phyloP scores from a whole-genome alignment of 1,140 invertebrate genomes.

The Ganaspis sp. region DNA sequence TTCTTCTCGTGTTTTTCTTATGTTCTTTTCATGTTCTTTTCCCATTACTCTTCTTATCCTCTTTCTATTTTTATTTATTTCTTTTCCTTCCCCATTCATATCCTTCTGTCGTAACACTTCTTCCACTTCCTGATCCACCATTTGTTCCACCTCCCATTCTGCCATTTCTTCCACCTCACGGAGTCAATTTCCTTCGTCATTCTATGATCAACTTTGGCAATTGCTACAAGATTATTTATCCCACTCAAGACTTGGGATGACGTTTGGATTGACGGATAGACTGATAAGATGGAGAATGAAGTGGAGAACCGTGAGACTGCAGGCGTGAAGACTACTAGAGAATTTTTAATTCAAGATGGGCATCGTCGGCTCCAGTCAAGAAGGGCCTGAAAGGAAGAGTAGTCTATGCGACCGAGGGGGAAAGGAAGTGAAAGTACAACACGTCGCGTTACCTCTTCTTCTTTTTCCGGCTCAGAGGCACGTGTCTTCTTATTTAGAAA shows the following conservation, averaged over 20 bases:
- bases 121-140: conserved; percentile 21
- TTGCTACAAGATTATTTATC: conserved; percentile 49
- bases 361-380: conserved; percentile 63
- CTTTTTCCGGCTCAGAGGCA: background rate
- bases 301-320: background rate
- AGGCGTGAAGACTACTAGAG: conserved; percentile 36
- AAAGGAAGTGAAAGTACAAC: conserved; percentile 76
- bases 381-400: conserved; percentile 77
- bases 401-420: conserved; percentile 73
- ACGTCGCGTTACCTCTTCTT: conserved; percentile 57
- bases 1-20: too few species aligned
- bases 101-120: too few species aligned
- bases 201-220: background rate
- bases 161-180: conserved; percentile 31
- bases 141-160: conserved; percentile 32
- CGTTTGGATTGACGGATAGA: conserved; percentile 34
- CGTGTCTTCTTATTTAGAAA: conserved; percentile 36
- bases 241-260: conserved; percentile 46
- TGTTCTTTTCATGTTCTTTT: too few species aligned
- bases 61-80: too few species aligned
- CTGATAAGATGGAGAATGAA: conserved; percentile 30
- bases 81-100: too few species aligned
- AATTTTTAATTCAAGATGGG: conserved; percentile 64
- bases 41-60: too few species aligned
- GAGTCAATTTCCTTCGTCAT: too few species aligned